Conservation (phyloP, 1,140 invertebrate genomes). For the Brachionus koreanus region DNA sequence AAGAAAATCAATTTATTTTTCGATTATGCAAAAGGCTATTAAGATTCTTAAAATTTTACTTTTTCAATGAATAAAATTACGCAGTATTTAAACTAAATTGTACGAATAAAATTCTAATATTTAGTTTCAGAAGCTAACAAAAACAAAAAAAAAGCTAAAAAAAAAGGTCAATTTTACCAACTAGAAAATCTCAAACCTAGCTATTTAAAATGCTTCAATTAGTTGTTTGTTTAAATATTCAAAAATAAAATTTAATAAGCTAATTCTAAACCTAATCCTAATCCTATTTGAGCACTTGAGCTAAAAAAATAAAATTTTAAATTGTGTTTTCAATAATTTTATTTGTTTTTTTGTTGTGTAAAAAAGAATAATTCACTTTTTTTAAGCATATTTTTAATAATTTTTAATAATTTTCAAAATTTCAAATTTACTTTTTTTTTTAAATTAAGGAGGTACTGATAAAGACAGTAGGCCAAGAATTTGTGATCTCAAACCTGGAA, state of each 20-base stretch:
- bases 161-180: background rate
- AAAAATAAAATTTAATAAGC: background rate
- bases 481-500: conserved; percentile 63
- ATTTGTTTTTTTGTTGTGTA: background rate
- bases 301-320: background rate
- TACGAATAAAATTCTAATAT: background rate
- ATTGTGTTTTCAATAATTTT: background rate
- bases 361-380: background rate
- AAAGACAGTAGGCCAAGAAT: conserved; percentile 62
- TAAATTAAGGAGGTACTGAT: conserved; percentile 62
- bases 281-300: background rate
- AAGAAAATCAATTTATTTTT: too few relatives aligned
- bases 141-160: background rate
- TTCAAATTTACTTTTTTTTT: conserved; percentile 48
- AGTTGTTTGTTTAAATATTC: background rate
- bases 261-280: background rate
- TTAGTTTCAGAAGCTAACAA: background rate
- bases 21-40: too few relatives aligned
- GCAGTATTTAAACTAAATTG: too few relatives aligned
- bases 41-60: too few relatives aligned
- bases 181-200: background rate
- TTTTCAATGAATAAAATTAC: too few relatives aligned
- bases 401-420: conserved; percentile 28
- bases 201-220: background rate
- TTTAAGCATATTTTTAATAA: too few relatives aligned